A percentile compares a stretch with the other conserved stretches of the same genome.
Conservation (phyloP, 2,888 invertebrate genomes). For the Noctua pronuba region DNA sequence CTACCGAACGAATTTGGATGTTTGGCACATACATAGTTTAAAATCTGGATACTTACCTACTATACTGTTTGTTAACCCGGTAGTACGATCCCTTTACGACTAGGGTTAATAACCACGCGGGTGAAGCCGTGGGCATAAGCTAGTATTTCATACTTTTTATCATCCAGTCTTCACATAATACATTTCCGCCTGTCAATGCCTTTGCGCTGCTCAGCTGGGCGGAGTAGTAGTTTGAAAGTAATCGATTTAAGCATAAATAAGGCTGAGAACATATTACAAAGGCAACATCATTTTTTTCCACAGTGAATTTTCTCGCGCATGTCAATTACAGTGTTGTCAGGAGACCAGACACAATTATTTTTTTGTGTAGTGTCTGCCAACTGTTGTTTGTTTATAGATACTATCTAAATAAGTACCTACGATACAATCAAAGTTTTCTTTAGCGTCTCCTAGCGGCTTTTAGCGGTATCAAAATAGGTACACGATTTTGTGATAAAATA, state of each 20-base stretch:
- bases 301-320: conserved; percentile 14
- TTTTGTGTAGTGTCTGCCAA: neutral
- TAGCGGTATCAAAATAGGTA: conserved; percentile 1
- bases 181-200: neutral
- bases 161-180: neutral
- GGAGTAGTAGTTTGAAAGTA: conserved; percentile 15
- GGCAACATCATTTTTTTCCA: conserved; percentile 2
- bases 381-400: neutral
- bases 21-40: neutral
- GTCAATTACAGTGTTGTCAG: conserved; percentile 4
- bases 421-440: neutral
- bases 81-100: neutral
- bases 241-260: conserved; percentile 12
- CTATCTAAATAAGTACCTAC: neutral
- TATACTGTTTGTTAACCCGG: neutral
- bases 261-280: conserved; percentile 1
- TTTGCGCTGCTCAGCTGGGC: conserved; percentile 15
- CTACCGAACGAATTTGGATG: neutral
- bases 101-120: neutral
- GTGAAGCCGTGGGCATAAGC: neutral
- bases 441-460: no score
- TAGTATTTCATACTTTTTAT: neutral
- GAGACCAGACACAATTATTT: conserved; percentile 1
- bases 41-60: neutral
- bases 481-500: neutral